A percentile compares a stretch with the other conserved stretches of the same genome.
Evolutionary conservation across 2,888 invertebrate genomes (phyloP).

Genomic region (Hydriomena furcata): DNA sequence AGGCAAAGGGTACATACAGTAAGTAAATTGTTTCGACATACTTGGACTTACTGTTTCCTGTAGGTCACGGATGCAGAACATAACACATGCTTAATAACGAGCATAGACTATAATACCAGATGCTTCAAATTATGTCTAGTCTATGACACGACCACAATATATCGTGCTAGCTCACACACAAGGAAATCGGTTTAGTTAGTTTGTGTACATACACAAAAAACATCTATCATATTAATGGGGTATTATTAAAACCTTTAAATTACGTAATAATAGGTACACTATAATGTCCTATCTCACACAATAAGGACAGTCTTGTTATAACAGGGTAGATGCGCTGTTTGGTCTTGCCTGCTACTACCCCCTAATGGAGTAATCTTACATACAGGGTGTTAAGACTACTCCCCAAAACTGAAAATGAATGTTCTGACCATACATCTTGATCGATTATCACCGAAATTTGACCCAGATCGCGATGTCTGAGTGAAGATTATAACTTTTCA

Average conservation of each 20-base stretch:
- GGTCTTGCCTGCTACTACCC: too few relatives aligned
- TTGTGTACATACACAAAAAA: constrained; percentile 2
- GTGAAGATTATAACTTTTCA: too few relatives aligned
- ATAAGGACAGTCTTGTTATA: too few relatives aligned
- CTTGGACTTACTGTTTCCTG: constrained; percentile 91
- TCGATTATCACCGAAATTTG: too few relatives aligned
- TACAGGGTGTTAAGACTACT: too few relatives aligned
- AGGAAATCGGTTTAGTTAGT: constrained; percentile 53
- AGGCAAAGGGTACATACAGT: constrained; percentile 68
- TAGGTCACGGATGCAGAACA: constrained; percentile 83
- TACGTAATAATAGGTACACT: too few relatives aligned
- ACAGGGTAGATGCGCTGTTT: too few relatives aligned
- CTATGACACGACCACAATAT: constrained; percentile 44
- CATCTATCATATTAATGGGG: constrained; percentile 15
- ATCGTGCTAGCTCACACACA: constrained; percentile 66
- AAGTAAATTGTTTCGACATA: constrained; percentile 69
- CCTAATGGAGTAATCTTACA: too few relatives aligned
- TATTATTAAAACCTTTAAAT: constrained; percentile 10
- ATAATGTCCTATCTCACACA: too few relatives aligned
- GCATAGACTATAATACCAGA: constrained; percentile 64
- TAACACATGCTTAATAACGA: constrained; percentile 81
- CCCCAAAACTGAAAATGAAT: too few relatives aligned
- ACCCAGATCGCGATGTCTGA: too few relatives aligned
- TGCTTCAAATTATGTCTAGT: constrained; percentile 46
- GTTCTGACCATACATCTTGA: too few relatives aligned